phyloP scores from a whole-genome alignment of 2,113 vertebrate species.

The Astur gentilis region DNA sequence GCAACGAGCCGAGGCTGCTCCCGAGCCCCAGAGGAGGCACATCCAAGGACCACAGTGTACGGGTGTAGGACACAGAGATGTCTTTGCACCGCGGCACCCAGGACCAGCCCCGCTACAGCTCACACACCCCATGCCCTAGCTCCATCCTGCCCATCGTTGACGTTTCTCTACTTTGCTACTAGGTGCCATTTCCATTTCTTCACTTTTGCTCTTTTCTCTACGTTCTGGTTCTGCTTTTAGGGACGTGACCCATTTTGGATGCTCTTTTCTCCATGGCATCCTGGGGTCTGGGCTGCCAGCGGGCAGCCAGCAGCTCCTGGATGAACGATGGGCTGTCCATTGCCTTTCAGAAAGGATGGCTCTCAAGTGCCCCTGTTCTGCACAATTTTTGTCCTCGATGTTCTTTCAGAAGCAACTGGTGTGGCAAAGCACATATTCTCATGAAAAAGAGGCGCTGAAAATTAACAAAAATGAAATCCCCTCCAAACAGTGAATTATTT shows the following conservation, averaged over 20 bases:
- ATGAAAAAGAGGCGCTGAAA: neutral
- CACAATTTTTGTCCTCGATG: neutral
- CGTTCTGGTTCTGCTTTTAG: neutral
- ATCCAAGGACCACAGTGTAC: neutral
- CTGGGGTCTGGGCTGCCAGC: neutral
- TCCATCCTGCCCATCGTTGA: neutral
- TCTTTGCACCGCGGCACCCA: accelerated
- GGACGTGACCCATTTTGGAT: neutral
- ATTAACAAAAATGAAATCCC: neutral
- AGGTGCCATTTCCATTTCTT: neutral
- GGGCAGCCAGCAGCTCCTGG: neutral
- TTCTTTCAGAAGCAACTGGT: neutral
- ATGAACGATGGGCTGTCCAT: neutral
- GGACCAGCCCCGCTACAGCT: neutral
- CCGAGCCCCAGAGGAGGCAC: neutral
- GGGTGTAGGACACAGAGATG: neutral
- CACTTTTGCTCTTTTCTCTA: neutral
- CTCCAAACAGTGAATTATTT: neutral
- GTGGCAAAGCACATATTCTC: neutral
- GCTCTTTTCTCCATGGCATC: neutral
- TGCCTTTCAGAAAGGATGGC: neutral
- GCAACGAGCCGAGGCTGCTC: neutral
- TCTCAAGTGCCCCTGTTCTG: neutral
- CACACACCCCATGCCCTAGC: neutral
- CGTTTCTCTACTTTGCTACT: neutral